These are phyloP conservation scores for Dasypus novemcinctus DNA, from an alignment of 2,113 vertebrate genomes.

Conservation along the genomic window DNA sequence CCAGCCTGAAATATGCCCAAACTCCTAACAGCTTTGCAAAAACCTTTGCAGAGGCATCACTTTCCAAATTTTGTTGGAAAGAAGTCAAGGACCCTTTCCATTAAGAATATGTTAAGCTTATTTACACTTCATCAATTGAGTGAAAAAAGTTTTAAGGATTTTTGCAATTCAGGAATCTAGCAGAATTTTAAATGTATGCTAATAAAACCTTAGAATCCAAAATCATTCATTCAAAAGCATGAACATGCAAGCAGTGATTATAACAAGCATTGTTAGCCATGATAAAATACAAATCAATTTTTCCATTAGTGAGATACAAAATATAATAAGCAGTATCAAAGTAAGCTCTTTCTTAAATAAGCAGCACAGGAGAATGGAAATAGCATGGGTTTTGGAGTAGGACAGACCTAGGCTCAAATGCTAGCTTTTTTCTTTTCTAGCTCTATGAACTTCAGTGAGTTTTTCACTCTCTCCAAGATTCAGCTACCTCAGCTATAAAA, in stretches of 20 bases:
- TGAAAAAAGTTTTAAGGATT: not conserved
- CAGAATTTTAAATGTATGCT: conserved; percentile 29
- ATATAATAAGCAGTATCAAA: not conserved
- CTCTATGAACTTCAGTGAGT: not conserved
- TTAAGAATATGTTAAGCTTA: not conserved
- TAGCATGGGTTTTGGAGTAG: not conserved
- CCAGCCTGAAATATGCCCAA: not conserved
- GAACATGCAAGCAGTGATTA: not conserved
- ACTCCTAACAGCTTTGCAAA: not conserved
- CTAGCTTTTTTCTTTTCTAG: not conserved
- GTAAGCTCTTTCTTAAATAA: not conserved
- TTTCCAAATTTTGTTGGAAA: not conserved
- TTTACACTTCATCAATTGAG: not conserved
- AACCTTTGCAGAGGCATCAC: not conserved
- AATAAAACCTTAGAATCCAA: conserved; percentile 7
- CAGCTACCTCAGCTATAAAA: not conserved
- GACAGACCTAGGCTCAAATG: not conserved
- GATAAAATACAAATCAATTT: not conserved
- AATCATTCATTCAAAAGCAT: not conserved
- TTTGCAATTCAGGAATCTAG: not conserved
- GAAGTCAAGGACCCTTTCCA: not conserved
- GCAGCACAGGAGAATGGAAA: not conserved
- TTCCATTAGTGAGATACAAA: not conserved
- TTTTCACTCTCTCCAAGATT: not conserved
- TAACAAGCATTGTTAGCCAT: not conserved